These are phyloP conservation scores for Amphiura filiformis DNA, from an alignment of 35 echinoderm and acorn worm genomes.

Conservation along the genomic window DNA sequence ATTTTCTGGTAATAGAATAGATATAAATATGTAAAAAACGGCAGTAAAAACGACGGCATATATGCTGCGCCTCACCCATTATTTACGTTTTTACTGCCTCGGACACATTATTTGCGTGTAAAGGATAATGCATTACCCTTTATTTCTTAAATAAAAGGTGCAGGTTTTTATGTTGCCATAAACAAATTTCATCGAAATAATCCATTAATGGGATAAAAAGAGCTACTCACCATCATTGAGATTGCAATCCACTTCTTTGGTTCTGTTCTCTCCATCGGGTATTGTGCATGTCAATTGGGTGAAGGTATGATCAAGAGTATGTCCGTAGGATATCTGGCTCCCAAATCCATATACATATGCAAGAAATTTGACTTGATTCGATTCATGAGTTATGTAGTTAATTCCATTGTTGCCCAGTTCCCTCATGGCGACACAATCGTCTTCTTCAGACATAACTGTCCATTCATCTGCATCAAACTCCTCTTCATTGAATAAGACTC, in stretches of 20 bases:
- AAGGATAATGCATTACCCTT: no score
- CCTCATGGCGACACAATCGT: neutral
- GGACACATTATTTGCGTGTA: no score
- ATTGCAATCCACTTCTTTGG: neutral
- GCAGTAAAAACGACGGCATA: no score
- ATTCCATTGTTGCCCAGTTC: neutral
- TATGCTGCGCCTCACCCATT: no score
- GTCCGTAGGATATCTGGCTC: neutral
- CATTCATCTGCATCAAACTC: neutral
- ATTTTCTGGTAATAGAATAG: no score
- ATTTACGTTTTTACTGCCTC: no score
- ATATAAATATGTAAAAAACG: no score
- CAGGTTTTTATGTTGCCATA: no score
- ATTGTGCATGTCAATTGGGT: neutral
- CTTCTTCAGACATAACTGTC: neutral
- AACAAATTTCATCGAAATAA: no score
- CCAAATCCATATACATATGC: neutral
- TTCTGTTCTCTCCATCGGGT: neutral
- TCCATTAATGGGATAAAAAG: no score
- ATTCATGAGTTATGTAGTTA: neutral
- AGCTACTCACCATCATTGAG: neutral
- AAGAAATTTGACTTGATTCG: neutral
- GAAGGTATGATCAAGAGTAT: neutral
- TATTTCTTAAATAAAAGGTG: no score
- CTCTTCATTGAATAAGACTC: neutral